phyloP scores from a whole-genome alignment of 2,797 vertebrate genomes.

The Holocentrus rufus region DNA sequence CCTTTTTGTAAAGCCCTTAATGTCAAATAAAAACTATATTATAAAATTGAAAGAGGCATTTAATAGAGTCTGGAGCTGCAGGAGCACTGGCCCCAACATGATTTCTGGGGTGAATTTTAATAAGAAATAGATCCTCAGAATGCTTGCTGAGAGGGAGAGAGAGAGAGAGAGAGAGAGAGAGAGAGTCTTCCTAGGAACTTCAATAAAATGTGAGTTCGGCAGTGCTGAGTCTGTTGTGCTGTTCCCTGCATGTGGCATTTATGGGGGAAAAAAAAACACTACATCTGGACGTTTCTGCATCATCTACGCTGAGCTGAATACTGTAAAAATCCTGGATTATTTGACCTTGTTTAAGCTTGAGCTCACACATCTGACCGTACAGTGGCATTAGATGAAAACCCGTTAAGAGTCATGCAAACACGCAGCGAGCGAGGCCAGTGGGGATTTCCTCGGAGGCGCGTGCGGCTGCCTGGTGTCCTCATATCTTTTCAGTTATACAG shows the following conservation, averaged over 20 bases:
- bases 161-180: constrained; percentile 36
- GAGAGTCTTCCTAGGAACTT: constrained; percentile 39
- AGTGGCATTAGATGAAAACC: not conserved
- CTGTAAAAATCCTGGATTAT: constrained; percentile 31
- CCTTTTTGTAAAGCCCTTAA: constrained; percentile 74
- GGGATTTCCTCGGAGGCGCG: too few species aligned
- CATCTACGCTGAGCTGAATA: constrained; percentile 11
- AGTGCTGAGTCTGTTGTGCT: constrained; percentile 38
- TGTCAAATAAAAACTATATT: constrained; percentile 80
- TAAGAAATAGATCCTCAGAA: constrained; percentile 76
- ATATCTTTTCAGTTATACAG: constrained; percentile 20
- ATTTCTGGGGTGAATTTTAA: constrained; percentile 80
- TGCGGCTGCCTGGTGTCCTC: not conserved
- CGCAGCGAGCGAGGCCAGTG: too few species aligned
- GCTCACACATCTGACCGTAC: not conserved
- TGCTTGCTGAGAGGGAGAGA: constrained; percentile 62
- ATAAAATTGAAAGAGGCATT: constrained; percentile 79
- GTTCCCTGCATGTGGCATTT: constrained; percentile 36
- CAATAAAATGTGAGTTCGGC: constrained; percentile 66
- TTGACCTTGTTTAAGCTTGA: constrained; percentile 40
- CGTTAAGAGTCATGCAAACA: not conserved
- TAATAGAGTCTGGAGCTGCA: constrained; percentile 78
- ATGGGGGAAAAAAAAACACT: constrained; percentile 7
- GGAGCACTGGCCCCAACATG: constrained; percentile 72
- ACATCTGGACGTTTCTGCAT: constrained; percentile 34